These are phyloP conservation scores for Microtus oregoni DNA, from an alignment of 2,113 vertebrate species.

Conservation along the genomic window DNA sequence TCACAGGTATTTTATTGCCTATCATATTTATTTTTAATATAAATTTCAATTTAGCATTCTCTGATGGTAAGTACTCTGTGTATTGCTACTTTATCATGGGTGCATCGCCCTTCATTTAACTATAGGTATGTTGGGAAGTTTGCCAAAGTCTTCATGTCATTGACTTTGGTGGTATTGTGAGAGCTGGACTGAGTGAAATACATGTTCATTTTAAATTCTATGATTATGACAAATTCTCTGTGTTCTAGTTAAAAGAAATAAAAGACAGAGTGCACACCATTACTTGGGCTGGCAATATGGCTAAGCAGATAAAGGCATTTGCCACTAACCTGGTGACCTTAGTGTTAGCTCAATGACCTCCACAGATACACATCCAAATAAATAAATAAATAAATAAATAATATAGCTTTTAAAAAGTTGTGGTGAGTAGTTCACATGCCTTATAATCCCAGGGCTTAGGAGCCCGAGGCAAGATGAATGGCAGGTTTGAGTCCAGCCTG, in stretches of 20 bases:
- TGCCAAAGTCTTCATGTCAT: not conserved
- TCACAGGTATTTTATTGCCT: constrained; percentile 48
- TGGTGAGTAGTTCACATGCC: not conserved
- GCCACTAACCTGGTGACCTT: not conserved
- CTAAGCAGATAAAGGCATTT: not conserved
- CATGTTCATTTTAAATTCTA: not conserved
- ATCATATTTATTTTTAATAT: constrained; percentile 74
- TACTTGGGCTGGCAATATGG: too few relatives aligned
- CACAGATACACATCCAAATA: not conserved
- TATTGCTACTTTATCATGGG: constrained; percentile 28
- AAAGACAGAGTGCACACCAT: not conserved
- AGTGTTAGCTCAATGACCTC: not conserved
- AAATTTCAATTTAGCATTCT: constrained; percentile 67
- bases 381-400: not conserved
- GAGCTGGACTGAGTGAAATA: not conserved
- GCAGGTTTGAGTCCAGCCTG: not conserved
- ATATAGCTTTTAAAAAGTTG: not conserved
- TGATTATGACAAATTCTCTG: not conserved
- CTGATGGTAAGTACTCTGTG: constrained; percentile 52
- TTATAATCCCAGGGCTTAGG: not conserved
- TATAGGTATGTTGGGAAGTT: not conserved
- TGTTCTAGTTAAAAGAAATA: not conserved
- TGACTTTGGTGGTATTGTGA: not conserved
- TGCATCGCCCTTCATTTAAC: constrained; percentile 34
- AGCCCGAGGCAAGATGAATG: not conserved